Conservation (phyloP, 2,888 invertebrate species). For the Lepidonotus clava region DNA sequence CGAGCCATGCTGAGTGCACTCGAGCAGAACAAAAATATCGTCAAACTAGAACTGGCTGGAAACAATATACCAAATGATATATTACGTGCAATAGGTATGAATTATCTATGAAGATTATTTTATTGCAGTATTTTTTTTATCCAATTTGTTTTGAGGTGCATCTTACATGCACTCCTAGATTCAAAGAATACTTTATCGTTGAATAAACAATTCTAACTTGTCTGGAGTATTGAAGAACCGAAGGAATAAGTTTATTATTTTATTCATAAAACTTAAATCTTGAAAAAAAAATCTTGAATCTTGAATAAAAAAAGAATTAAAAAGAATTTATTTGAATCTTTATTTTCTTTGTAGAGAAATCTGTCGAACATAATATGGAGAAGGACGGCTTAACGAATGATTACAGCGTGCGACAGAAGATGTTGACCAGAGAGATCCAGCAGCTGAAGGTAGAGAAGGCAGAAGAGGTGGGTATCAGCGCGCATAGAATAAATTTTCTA, state of each 20-base stretch:
- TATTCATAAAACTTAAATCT: too few relatives aligned
- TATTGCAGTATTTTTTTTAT: not conserved
- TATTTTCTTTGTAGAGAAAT: constrained; percentile 72
- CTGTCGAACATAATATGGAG: constrained; percentile 77
- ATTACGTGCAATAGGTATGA: constrained; percentile 77
- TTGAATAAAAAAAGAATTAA: too few relatives aligned
- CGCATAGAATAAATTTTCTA: too few relatives aligned
- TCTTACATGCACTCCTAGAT: not conserved
- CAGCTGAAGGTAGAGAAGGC: constrained; percentile 67
- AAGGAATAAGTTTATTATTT: too few relatives aligned
- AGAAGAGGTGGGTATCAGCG: constrained; percentile 61
- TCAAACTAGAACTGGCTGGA: constrained; percentile 78
- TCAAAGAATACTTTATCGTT: not conserved
- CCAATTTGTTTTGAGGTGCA: not conserved
- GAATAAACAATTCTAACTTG: too few relatives aligned
- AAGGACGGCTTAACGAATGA: constrained; percentile 72
- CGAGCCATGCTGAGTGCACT: constrained; percentile 77
- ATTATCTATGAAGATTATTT: not conserved
- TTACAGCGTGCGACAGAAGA: constrained; percentile 71
- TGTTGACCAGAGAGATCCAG: constrained; percentile 76
- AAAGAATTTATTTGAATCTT: too few relatives aligned
- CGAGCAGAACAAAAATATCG: constrained; percentile 77
- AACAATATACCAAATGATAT: constrained; percentile 80
- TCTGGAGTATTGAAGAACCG: too few relatives aligned
- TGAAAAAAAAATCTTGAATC: too few relatives aligned